Percentiles rank a stretch among this genome's conserved stretches.
phyloP scores from a whole-genome alignment of 2,113 vertebrate species.

The Albula glossodonta region DNA sequence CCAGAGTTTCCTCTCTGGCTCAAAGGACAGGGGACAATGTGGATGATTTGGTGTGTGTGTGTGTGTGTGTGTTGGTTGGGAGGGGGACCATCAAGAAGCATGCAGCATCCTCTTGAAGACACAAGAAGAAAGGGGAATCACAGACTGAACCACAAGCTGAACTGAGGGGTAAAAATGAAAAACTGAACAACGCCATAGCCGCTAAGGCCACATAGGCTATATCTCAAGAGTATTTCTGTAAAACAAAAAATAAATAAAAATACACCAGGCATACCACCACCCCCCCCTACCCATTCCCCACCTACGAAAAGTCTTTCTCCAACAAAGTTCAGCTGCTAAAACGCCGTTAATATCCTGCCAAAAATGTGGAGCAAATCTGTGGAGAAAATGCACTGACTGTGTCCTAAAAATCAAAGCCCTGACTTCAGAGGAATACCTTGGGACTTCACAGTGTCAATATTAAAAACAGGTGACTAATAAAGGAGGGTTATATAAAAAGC shows the following conservation, averaged over 20 bases:
- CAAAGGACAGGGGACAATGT: slow-evolving; percentile 59
- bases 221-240: neutral
- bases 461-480: slow-evolving; percentile 75
- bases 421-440: slow-evolving; percentile 54
- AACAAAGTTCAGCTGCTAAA: slow-evolving; percentile 58
- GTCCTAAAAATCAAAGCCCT: slow-evolving; percentile 56
- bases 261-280: neutral
- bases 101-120: no score
- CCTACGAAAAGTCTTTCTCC: neutral
- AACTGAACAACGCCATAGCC: no score
- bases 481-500: slow-evolving; percentile 54
- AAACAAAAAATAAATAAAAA: neutral
- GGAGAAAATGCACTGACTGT: slow-evolving; percentile 55
- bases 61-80: slow-evolving; percentile 25
- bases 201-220: neutral
- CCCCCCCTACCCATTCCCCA: neutral
- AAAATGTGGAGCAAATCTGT: slow-evolving; percentile 70
- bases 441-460: slow-evolving; percentile 67
- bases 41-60: slow-evolving; percentile 44
- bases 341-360: slow-evolving; percentile 68
- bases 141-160: neutral
- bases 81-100: neutral
- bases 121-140: no score
- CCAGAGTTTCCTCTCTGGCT: slow-evolving; percentile 79
- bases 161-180: neutral